Conservation (phyloP, 2,888 invertebrate genomes). For the Drosophila vallismaia region DNA sequence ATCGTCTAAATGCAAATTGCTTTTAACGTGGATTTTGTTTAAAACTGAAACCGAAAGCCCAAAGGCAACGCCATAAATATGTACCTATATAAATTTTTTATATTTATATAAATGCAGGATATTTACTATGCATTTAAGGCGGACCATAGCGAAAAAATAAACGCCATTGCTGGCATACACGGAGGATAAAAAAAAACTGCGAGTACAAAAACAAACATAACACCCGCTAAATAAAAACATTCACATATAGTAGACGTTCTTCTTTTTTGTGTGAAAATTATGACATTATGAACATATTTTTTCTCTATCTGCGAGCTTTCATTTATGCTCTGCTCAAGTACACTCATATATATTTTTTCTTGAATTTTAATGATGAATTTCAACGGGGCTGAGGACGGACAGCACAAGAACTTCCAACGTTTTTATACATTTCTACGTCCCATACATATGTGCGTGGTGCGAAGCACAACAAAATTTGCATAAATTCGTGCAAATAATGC, state of each 20-base stretch:
- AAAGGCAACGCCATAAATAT: neutral
- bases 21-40: constrained; percentile 62
- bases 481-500: constrained; percentile 60
- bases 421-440: constrained; percentile 4
- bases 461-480: constrained; percentile 50
- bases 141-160: neutral
- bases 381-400: constrained; percentile 12
- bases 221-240: neutral
- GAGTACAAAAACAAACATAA: neutral
- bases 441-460: constrained; percentile 11
- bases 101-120: neutral
- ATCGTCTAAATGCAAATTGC: constrained; percentile 63
- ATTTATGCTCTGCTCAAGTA: constrained; percentile 13
- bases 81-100: neutral
- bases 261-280: constrained; percentile 37
- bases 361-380: constrained; percentile 69
- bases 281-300: constrained; percentile 66
- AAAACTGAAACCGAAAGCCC: constrained; percentile 37
- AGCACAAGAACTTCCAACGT: constrained; percentile 44
- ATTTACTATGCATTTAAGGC: neutral
- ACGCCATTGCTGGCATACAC: neutral
- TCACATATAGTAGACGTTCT: constrained; percentile 2
- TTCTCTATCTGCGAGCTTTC: constrained; percentile 20
- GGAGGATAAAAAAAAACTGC: constrained; percentile 1
- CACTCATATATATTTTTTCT: constrained; percentile 50